phyloP scores from a whole-genome alignment of 1,140 invertebrate species.

The Spodoptera frugiperda region DNA sequence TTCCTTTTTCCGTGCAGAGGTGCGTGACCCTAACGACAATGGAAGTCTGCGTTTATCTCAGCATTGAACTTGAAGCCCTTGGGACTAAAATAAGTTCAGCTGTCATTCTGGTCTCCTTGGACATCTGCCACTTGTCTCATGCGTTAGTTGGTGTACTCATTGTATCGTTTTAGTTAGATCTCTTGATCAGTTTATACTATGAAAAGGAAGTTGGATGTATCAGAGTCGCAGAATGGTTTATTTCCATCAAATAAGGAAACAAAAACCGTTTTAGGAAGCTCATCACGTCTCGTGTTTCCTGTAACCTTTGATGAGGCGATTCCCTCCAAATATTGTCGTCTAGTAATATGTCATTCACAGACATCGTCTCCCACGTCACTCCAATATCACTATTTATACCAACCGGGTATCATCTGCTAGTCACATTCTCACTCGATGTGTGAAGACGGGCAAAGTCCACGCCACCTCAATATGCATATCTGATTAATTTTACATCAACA shows the following conservation, averaged over 20 bases:
- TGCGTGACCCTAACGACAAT: conserved; percentile 31
- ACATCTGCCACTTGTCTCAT: conserved; percentile 49
- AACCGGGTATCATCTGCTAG: conserved; percentile 28
- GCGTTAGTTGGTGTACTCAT: background rate
- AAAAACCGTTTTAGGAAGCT: background rate
- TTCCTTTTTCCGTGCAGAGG: conserved; percentile 25
- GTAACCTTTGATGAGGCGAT: conserved; percentile 27
- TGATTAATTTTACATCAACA: background rate
- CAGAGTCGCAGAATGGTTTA: background rate
- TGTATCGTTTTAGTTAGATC: background rate
- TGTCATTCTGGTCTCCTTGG: conserved; percentile 53
- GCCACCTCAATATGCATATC: background rate
- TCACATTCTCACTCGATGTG: conserved; percentile 12
- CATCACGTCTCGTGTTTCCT: conserved; percentile 27
- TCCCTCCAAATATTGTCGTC: conserved; percentile 13
- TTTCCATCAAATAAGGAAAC: conserved; percentile 15
- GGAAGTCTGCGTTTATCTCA: conserved; percentile 4
- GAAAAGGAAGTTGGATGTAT: no score
- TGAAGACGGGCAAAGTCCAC: conserved; percentile 16
- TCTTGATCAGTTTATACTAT: no score
- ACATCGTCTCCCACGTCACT: background rate
- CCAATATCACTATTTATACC: conserved; percentile 23
- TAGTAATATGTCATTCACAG: background rate
- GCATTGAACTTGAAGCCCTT: conserved; percentile 49
- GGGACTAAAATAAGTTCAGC: conserved; percentile 46